Evolutionary conservation across 2,113 vertebrate species (phyloP), one percentile per base, ranked within the genome.

Genomic region (Amphiprion percula): DNA sequence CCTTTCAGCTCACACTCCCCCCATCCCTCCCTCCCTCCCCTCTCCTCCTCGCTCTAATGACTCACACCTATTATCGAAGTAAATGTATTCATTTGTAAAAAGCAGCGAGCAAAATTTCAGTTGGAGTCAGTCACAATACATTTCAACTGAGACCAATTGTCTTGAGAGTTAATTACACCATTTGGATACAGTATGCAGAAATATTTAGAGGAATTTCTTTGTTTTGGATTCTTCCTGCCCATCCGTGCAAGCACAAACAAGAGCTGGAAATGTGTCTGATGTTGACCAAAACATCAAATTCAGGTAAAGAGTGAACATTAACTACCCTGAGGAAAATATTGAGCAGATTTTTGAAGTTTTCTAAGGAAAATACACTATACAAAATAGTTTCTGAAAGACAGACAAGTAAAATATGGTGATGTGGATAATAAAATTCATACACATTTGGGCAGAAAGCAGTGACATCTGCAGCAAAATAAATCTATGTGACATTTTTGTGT

Each of bases 21-120:
- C 33, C 4, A 4, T 33, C 33, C 5, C 33, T 33, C 5, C 33
- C 33, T 33, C 30, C 30, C 30, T 30, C 30, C 15, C 44, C 21
- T 21, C 21, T 21, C 26, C 26, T 26, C 26, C 26, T 26, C 26
- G 33, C 69, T 73, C 4, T 11, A 58, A 60, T 72, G 55, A 53
- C 54, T 52, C 58, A 26, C 41, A 65, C 37, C 41, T 64, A 53
- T 71, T 30, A 30, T 2, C 4, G 30, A 64, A 61, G 23, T 33
- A 64, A 74, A 72, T 65, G 67, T 37, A 79, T 69, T 73, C 12
- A 58, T 70, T 69, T 66, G 64, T 47, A 70, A 30, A 72, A 61
- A 64, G 66, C 58, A 28, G 41, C 49, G 15, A 54, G 24, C 16
- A 23, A 60, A 47, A 68, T 79, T 58, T 64, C 62, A 69, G 77